Evolutionary conservation across 2,888 invertebrate species (phyloP).

Genomic region (Caenorhabditis angaria): DNA sequence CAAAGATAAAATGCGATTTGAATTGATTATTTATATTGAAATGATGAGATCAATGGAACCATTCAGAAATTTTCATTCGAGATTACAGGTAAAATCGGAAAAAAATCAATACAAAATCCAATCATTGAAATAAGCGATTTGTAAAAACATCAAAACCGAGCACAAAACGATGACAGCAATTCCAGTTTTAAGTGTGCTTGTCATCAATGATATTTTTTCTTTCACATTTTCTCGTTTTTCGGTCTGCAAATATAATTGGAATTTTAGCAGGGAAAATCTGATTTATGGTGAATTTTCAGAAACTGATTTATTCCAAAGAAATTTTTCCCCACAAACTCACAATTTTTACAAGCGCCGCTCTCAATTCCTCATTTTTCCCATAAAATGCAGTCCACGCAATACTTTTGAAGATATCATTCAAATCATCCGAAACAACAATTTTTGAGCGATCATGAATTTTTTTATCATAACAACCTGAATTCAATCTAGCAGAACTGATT

Average conservation of each 20-base stretch:
- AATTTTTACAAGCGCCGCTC: background rate
- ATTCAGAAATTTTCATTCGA: constrained; percentile 25
- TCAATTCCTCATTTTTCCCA: background rate
- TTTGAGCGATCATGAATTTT: too few species aligned
- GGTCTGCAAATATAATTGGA: constrained; percentile 43
- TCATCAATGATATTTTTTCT: background rate
- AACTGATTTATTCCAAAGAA: too few species aligned
- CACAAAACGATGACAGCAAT: background rate
- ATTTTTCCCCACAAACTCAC: constrained; percentile 18
- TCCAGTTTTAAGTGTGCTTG: background rate
- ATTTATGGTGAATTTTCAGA: too few species aligned
- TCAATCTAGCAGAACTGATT: too few species aligned
- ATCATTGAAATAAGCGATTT: background rate
- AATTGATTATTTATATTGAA: constrained; percentile 35
- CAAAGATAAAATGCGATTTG: constrained; percentile 46
- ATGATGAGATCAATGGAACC: constrained; percentile 35
- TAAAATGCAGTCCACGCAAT: background rate
- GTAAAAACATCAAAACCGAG: background rate
- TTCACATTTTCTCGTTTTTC: constrained; percentile 52
- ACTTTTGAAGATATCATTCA: background rate
- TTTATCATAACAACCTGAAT: too few species aligned
- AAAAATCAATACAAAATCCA: background rate
- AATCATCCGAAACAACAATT: background rate
- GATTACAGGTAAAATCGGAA: constrained; percentile 16
- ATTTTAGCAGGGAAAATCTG: too few species aligned